Base-by-base conservation (phyloP, 2,888 invertebrate species). In the Calameuta filiformis region DNA sequence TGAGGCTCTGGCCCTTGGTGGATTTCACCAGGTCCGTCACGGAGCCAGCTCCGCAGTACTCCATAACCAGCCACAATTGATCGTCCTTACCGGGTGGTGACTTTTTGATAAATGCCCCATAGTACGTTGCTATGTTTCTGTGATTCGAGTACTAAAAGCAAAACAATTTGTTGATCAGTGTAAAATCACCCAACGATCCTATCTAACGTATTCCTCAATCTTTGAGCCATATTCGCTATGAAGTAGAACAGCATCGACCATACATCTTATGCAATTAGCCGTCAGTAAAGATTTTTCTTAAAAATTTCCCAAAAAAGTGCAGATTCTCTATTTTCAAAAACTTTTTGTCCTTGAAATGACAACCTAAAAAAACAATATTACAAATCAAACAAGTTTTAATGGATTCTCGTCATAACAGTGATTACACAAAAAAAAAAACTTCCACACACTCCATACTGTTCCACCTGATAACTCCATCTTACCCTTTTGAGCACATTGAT, bases 91-190 rank as follows among this genome's bases (percentile, higher is more conserved):
- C 99, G 1, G 98, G 97, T 69, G 98, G 98, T 88, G 98, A 98
- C 93, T 99, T 99, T 93, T 99, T 99, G 87, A 99, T 99, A 93
- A 99, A 99, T 89, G 99, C 99, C 86, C 99, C 99, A 94, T 99
- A 99, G 93, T 99, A 99, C 80, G 99, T 99, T 85, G 99, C 99
- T 91, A 99, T 99, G 93, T 99, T 99, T 89, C 99, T 96, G 93
- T 99, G 99, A 93, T 98, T 98, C 82, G 98, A 98, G 93, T 97
- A 98, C 94, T 97, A 88, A n/a, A 92, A 34, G 71, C 6, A 88
- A 81, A 23, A 23, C 2, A 6, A 23, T 2, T 2, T 9, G 23
- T 23, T 9, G 23, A 23, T 56, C 9, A 73, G 71, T 76, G 79
- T 31, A 80, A 68, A 56, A 2, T 56, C 23, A 56, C 15, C 23